Evolutionary conservation across 1,140 invertebrate genomes (phyloP).

Genomic region (Lepidurus couesii): DNA sequence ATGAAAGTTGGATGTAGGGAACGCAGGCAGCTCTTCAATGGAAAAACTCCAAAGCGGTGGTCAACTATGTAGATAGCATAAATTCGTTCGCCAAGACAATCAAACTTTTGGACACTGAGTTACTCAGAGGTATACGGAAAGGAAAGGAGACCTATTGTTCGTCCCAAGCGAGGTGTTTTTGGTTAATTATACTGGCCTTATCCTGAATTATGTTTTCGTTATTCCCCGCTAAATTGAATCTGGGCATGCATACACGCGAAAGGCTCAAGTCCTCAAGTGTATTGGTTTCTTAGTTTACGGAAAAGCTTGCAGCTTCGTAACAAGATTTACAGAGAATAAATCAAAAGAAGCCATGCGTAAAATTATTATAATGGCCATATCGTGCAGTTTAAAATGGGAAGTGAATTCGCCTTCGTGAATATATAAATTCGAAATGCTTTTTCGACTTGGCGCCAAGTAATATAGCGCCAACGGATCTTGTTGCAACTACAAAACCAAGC

Average conservation of each 20-base stretch:
- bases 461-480: neutral
- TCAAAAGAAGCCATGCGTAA: too few species aligned
- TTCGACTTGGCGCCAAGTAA: too few species aligned
- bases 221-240: neutral
- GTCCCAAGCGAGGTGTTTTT: neutral
- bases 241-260: too few species aligned
- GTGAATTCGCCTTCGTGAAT: too few species aligned
- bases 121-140: neutral
- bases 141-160: neutral
- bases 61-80: slow-evolving; percentile 3
- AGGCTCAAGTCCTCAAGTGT: too few species aligned
- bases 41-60: slow-evolving; percentile 12
- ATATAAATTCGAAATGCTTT: too few species aligned
- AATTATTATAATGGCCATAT: too few species aligned
- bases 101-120: neutral
- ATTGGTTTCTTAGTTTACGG: too few species aligned
- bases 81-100: neutral
- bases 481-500: neutral
- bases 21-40: neutral
- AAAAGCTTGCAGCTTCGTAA: too few species aligned
- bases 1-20: neutral
- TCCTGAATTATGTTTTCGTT: neutral
- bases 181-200: neutral
- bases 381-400: too few species aligned
- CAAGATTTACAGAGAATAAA: too few species aligned